Evolutionary conservation across 30 jellyfish, hydroid and myxozoan genomes (phyloP), one percentile per base, ranked within the genome.

Genomic region (Phacellophora camtschatica): DNA sequence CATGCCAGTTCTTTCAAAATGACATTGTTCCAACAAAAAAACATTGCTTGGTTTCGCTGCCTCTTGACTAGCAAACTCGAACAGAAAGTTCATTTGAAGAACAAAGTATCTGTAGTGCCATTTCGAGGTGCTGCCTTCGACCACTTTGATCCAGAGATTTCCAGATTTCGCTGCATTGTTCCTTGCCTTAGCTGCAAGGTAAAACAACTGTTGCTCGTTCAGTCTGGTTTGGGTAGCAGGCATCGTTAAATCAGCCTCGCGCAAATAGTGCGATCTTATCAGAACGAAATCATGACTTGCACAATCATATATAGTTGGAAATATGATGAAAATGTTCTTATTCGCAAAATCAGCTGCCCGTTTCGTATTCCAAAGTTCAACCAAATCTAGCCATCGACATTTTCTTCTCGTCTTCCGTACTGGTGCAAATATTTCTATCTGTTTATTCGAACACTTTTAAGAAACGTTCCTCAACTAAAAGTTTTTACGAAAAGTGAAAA

Each of bases 141-240:
- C 43, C 23, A 68, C 27, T 58, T 82, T 82, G n/a, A 82, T 76
- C 51, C 48, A 29, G 8, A 82, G 74, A 71, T 82, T 55, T 37
- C 94, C 94, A 0, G 82, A 71, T 34, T 61, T 56, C 6, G 86
- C 63, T 5, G 86, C 94, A 68, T 71, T 82, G 63, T 54, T 71
- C 80, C 43, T 82, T n/a, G 94, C 94, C 43, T 71, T 69, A 9
- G 68, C 94, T 9, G 82, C 94, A 25, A 82, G 57, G 16, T 82
- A 82, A 34, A 57, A n/a, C 41, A 82, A 73, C 31, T 69, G 86
- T 36, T 58, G 77, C 57, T 82, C 94, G 58, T 59, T 55, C 43
- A 69, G 41, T 31, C 48, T 71, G 33, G 70, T 36, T 41, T 74
- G 80, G 61, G 31, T 39, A 5, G 94, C 55, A 28, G 94, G 94